Evolutionary conservation across 2,797 vertebrate genomes (phyloP).

Genomic region (Macrochelys suwanniensis): DNA sequence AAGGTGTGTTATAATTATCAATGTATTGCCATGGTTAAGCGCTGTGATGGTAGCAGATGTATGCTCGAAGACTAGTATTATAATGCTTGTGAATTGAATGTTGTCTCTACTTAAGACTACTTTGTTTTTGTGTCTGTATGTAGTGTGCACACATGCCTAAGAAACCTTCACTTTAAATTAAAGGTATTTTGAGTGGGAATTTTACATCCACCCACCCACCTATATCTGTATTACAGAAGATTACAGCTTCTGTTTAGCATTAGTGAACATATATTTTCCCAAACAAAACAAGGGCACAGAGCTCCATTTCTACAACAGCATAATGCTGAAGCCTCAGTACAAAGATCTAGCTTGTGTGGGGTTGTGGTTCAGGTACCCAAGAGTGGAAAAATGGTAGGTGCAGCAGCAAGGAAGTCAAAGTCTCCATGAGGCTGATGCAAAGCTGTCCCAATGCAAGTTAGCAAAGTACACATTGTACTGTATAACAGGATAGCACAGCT

Average conservation of each 20-base stretch:
- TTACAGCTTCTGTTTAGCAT: neutral
- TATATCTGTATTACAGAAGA: neutral
- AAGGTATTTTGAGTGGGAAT: neutral
- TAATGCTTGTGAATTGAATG: neutral
- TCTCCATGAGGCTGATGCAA: neutral
- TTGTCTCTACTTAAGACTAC: neutral
- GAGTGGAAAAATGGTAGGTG: accelerated
- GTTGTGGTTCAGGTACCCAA: neutral
- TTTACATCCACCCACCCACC: neutral
- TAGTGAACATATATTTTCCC: neutral
- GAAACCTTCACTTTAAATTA: neutral
- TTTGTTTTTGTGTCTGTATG: neutral
- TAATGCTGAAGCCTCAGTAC: accelerated
- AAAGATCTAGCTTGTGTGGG: neutral
- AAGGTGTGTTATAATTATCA: neutral
- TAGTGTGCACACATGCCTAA: neutral
- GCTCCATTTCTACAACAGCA: neutral
- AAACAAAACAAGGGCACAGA: neutral
- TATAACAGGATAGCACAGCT: neutral
- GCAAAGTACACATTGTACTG: neutral
- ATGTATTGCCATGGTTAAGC: neutral
- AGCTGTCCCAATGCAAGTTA: neutral
- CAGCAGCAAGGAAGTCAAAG: neutral
- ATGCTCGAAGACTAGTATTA: neutral
- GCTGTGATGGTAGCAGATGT: neutral